phyloP scores from a whole-genome alignment of 2,888 invertebrate genomes.

The Lasioglossum pauxillum region DNA sequence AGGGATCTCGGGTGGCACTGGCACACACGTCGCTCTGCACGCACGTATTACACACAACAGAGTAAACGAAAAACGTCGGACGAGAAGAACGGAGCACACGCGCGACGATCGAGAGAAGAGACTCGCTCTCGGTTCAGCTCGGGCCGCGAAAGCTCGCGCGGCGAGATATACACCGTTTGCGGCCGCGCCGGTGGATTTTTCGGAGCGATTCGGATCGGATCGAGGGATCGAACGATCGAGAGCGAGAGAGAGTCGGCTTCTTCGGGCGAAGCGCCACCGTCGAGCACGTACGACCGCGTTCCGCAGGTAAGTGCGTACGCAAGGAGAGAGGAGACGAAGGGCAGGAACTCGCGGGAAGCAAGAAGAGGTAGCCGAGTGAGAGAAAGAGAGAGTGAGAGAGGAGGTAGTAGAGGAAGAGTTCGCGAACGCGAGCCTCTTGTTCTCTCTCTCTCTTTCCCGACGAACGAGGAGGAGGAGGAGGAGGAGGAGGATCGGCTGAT shows the following conservation, averaged over 20 bases:
- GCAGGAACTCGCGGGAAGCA: constrained; percentile 42
- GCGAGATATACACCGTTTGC: not conserved
- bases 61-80: not conserved
- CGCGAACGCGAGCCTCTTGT: constrained; percentile 28
- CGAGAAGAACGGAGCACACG: not conserved
- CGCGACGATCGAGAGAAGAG: not conserved
- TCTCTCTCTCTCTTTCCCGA: not conserved
- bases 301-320: constrained; percentile 77
- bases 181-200: constrained; percentile 8
- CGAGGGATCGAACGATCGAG: constrained; percentile 22
- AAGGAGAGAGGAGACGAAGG: constrained; percentile 62
- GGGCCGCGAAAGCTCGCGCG: not conserved
- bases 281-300: constrained; percentile 75
- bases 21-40: not conserved
- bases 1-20: not conserved
- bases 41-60: not conserved
- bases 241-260: constrained; percentile 30
- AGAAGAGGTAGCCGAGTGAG: constrained; percentile 49
- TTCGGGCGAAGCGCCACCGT: constrained; percentile 69
- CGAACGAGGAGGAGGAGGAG: constrained; percentile 33
- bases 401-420: constrained; percentile 45
- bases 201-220: constrained; percentile 24
- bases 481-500: constrained; percentile 46
- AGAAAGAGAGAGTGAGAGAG: not conserved
- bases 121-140: not conserved